These are phyloP conservation scores for Fringilla coelebs DNA, from an alignment of 2,797 vertebrate genomes.

Conservation along the genomic window DNA sequence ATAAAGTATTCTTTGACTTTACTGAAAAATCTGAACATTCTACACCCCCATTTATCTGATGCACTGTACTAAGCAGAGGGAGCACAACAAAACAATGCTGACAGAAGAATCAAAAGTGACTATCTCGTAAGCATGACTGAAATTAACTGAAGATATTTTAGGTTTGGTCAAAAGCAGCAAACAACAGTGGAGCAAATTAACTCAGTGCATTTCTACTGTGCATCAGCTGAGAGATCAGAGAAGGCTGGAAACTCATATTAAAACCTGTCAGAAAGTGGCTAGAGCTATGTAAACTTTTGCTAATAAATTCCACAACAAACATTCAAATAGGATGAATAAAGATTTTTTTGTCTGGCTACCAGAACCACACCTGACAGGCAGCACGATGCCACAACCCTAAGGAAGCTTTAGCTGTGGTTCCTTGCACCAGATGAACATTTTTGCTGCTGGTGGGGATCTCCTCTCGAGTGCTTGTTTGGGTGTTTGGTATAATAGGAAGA, in stretches of 20 bases:
- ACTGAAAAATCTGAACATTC: neutral
- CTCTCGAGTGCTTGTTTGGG: fast-evolving
- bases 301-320: neutral
- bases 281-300: neutral
- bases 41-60: neutral
- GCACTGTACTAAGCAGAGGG: neutral
- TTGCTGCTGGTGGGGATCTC: neutral
- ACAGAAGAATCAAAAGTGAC: neutral
- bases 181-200: neutral
- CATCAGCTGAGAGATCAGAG: neutral
- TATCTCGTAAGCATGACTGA: neutral
- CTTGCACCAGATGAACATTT: neutral
- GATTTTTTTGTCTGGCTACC: neutral
- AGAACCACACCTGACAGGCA: neutral
- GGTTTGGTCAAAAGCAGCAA: neutral
- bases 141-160: neutral
- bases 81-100: neutral
- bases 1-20: neutral
- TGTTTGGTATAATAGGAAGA: neutral
- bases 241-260: neutral
- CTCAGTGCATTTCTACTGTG: neutral
- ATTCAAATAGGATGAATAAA: neutral
- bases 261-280: neutral
- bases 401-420: neutral
- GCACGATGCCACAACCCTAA: neutral